These are phyloP conservation scores for Neosalanx taihuensis DNA, from an alignment of 2,797 vertebrate species.

Conservation along the genomic window DNA sequence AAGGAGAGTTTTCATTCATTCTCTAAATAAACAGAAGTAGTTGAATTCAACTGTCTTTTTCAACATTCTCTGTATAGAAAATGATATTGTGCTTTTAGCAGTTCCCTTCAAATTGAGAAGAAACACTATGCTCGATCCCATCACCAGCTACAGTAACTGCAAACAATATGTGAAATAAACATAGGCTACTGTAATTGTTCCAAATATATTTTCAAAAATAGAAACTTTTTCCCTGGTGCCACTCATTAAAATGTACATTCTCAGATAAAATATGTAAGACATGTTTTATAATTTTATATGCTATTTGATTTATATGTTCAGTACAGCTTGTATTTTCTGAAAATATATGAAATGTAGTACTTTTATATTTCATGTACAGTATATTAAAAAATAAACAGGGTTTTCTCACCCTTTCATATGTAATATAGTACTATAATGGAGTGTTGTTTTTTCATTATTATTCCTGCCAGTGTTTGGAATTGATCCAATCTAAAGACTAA, in stretches of 20 bases:
- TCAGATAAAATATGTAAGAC: constrained; percentile 26
- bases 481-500: not conserved
- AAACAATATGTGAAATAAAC: constrained; percentile 22
- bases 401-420: constrained; percentile 29
- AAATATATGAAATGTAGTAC: constrained; percentile 52
- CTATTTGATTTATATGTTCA: constrained; percentile 51
- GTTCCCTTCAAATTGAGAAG: constrained; percentile 6
- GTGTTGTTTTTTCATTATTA: constrained; percentile 19
- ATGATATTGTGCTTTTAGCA: constrained; percentile 3
- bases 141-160: constrained; percentile 17
- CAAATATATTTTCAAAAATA: constrained; percentile 16
- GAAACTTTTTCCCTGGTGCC: constrained; percentile 26
- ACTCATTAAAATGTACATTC: constrained; percentile 37
- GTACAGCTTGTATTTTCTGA: constrained; percentile 52
- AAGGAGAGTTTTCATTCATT: no score
- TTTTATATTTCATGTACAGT: constrained; percentile 54
- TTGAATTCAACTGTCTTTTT: not conserved
- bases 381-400: constrained; percentile 38
- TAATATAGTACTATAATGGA: constrained; percentile 12
- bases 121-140: constrained; percentile 15
- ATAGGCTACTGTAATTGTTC: constrained; percentile 17
- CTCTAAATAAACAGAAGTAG: no score
- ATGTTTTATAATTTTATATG: constrained; percentile 60
- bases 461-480: not conserved
- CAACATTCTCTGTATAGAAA: not conserved